These are phyloP conservation scores for Fragum whitleyi DNA, from an alignment of 2,888 invertebrate genomes.

Conservation along the genomic window DNA sequence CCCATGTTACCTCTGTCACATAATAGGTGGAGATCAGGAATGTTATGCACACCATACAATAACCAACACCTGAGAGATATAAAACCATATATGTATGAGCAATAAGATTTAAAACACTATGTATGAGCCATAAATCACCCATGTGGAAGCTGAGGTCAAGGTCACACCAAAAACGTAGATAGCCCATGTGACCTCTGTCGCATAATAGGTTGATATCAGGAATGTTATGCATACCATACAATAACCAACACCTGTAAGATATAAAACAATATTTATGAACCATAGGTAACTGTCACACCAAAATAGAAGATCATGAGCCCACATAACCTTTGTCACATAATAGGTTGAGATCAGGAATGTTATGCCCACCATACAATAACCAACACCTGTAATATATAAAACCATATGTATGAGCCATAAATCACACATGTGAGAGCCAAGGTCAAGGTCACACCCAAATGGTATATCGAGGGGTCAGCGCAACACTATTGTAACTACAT, in stretches of 20 bases:
- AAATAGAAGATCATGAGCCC: constrained; percentile 79
- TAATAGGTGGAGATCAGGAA: constrained; percentile 81
- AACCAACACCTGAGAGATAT: constrained; percentile 80
- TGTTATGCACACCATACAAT: constrained; percentile 82
- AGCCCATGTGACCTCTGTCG: constrained; percentile 81
- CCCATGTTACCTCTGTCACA: constrained; percentile 81
- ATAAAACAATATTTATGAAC: too few species aligned
- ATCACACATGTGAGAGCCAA: too few species aligned
- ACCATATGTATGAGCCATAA: too few species aligned
- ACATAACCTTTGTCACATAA: constrained; percentile 82
- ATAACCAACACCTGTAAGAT: constrained; percentile 80
- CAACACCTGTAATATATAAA: constrained; percentile 76
- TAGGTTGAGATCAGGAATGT: constrained; percentile 80
- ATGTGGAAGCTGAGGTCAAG: constrained; percentile 50
- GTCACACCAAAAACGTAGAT: constrained; percentile 77
- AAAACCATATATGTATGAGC: not conserved
- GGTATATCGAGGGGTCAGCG: too few species aligned
- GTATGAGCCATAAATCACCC: too few species aligned
- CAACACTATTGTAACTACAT: too few species aligned
- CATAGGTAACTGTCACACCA: constrained; percentile 69
- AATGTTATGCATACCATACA: constrained; percentile 81
- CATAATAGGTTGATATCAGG: constrained; percentile 82
- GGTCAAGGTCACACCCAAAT: constrained; percentile 72
- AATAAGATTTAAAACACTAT: constrained; percentile 27
- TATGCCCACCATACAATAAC: constrained; percentile 82